Base-by-base conservation (phyloP, 1,140 invertebrate genomes). In the Heterodera carotae region DNA sequence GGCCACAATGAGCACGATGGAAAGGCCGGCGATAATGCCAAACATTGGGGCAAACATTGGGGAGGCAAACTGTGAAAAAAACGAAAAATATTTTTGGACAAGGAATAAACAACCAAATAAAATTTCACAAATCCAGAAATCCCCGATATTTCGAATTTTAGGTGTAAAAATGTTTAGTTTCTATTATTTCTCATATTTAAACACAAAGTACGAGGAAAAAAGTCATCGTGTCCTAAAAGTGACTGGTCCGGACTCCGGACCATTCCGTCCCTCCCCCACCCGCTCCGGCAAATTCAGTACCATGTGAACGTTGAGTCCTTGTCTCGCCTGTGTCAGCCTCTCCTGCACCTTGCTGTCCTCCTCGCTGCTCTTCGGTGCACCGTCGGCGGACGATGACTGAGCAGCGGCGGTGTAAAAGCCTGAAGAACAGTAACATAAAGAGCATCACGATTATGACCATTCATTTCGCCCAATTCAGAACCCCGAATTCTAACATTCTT, bases 31-130 rank as follows among this genome's bases (percentile, higher is more conserved):
- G 73, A 88, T 71, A 66, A 87, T 88, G n/a, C 82, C 83, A 71
- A 87, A 87, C 33, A 81, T 83, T 64, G 85, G 86, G 22, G 85
- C 86, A 59, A 86, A 87, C 31, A 87, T 84, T 6, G 74, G 48
- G 56, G 59, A 73, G 27, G 77, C 59, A 36, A 86, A 81, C 82
- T 83, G 27, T 56, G 18, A 22, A 56, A 18, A 18, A 78, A 84
- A 25, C 25, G n/a, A 27, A 67, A 69, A 12, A 36, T n/a, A 31
- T 81, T 75, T 62, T n/a, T n/a, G n/a, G n/a, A n/a, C n/a, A n/a
- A n/a, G n/a, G n/a, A n/a, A n/a, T n/a, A n/a, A n/a, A n/a, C n/a
- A n/a, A n/a, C n/a, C n/a, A n/a, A n/a, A n/a, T n/a, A n/a, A n/a
- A n/a, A n/a, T n/a, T n/a, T n/a, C n/a, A n/a, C n/a, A n/a, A n/a